Evolutionary conservation across 2,888 invertebrate genomes (phyloP).

Genomic region (Drosophila yooni): DNA sequence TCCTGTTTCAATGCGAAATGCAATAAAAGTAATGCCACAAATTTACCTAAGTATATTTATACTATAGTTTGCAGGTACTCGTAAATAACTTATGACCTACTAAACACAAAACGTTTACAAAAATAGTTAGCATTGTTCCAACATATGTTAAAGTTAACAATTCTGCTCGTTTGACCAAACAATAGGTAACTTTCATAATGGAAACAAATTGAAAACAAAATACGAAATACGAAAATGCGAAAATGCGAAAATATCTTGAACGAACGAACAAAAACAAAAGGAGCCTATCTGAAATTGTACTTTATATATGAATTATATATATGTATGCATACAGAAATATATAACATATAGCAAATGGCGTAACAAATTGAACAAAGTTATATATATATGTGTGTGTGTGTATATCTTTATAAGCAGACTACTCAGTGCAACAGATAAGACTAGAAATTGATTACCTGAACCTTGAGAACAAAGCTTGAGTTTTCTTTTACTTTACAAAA

Average conservation of each 20-base stretch:
- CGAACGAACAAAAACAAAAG: not conserved
- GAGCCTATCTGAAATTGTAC: constrained; percentile 57
- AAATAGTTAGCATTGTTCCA: constrained; percentile 37
- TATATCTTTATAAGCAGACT: constrained; percentile 67
- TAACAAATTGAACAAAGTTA: constrained; percentile 36
- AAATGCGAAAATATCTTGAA: constrained; percentile 4
- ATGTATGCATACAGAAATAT: constrained; percentile 15
- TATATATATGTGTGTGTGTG: constrained; percentile 23
- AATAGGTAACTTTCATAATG: constrained; percentile 16
- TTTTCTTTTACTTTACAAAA: constrained; percentile 68
- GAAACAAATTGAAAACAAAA: not conserved
- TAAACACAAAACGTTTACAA: constrained; percentile 23
- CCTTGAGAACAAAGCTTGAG: constrained; percentile 78
- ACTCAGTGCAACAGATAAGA: constrained; percentile 80
- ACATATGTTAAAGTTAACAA: constrained; percentile 47
- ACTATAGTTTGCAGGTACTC: constrained; percentile 59
- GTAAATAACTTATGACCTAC: constrained; percentile 44
- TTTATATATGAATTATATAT: constrained; percentile 43
- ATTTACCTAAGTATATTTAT: constrained; percentile 57
- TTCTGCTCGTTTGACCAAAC: constrained; percentile 51
- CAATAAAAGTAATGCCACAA: constrained; percentile 47
- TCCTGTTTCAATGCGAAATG: constrained; percentile 54
- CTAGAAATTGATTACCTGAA: constrained; percentile 80
- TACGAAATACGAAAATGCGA: not conserved
- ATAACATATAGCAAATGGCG: constrained; percentile 12